Base-by-base conservation (phyloP, 2,113 vertebrate species). In the Carassius auratus region DNA sequence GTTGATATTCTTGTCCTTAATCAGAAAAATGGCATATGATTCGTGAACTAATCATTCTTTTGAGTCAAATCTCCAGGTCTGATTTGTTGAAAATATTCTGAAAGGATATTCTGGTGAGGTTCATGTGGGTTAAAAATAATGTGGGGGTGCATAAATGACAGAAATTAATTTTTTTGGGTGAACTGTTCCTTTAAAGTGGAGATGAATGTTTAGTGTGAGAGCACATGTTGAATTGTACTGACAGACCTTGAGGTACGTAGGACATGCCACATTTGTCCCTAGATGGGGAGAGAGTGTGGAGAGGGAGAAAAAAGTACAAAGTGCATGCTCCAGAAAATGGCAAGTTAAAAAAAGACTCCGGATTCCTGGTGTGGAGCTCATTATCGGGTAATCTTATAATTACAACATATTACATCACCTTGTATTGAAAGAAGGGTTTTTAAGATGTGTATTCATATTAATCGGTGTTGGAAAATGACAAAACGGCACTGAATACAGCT, bases 151-250 rank as follows among this genome's bases (percentile, higher is more conserved):
- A 8, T 76, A 76, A 52, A 8, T 76, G 48, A 30, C 23, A 76
- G 75, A 55, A 76, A 76, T 76, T 30, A 1, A 10, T 33, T 52
- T 76, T 38, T 76, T 55, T 33, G 23, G 48, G 75, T 76, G 75
- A 76, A 50, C 50, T 76, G 75, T 10, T 76, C 15, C 23, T 76
- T 76, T 55, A 76, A 76, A 76, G 50, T 76, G 12, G 21, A 80
- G 78, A 64, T 45, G n/a, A 45, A 62, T 76, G 75, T 76, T 76
- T 55, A 76, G 75, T 64, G 59, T 80, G 78, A 80, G 78, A 80
- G 78, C 61, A 81, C 78, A 81, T 48, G 61, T 61, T 66, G 78
- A 81, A 81, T 81, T 81, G 78, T 50, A 66, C 78, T 81, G 78
- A 81, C 78, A 81, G 61, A 81, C 59, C 59, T 61, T 50, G 78